Evolutionary conservation across 2,888 invertebrate genomes (phyloP).

Genomic region (Encarsia formosa): DNA sequence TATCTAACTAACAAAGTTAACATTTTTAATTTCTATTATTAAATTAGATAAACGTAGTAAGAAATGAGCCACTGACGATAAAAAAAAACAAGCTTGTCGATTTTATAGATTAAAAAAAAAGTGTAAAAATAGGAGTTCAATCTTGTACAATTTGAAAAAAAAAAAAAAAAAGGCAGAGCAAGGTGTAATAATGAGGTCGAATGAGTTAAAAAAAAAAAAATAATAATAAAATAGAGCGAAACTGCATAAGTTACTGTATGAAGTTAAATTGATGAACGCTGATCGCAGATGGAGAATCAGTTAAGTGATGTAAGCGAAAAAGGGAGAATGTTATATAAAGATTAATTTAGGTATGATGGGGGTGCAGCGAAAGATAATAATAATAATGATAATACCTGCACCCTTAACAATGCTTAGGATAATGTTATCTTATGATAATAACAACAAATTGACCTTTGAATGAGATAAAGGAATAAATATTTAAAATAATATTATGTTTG

Average conservation of each 20-base stretch:
- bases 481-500: slow-evolving; percentile 45
- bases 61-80: slow-evolving; percentile 19
- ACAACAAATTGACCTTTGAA: slow-evolving; percentile 51
- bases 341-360: slow-evolving; percentile 51
- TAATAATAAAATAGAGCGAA: slow-evolving; percentile 27
- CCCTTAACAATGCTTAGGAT: slow-evolving; percentile 50
- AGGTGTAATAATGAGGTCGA: slow-evolving; percentile 29
- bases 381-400: no score
- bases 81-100: slow-evolving; percentile 12
- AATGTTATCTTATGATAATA: slow-evolving; percentile 53
- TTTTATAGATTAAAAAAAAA: slow-evolving; percentile 19
- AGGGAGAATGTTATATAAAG: slow-evolving; percentile 51
- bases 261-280: no score
- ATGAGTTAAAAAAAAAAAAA: slow-evolving; percentile 24
- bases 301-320: slow-evolving; percentile 43
- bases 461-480: slow-evolving; percentile 51
- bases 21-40: slow-evolving; percentile 11
- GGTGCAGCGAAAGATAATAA: no score
- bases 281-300: slow-evolving; percentile 43
- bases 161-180: slow-evolving; percentile 20
- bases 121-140: slow-evolving; percentile 24
- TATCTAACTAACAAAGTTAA: slow-evolving; percentile 13
- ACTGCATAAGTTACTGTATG: no score
- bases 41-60: slow-evolving; percentile 5
- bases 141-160: slow-evolving; percentile 27